Base-by-base conservation (phyloP, 2,888 invertebrate species). In the Chymomyza caudatula region DNA sequence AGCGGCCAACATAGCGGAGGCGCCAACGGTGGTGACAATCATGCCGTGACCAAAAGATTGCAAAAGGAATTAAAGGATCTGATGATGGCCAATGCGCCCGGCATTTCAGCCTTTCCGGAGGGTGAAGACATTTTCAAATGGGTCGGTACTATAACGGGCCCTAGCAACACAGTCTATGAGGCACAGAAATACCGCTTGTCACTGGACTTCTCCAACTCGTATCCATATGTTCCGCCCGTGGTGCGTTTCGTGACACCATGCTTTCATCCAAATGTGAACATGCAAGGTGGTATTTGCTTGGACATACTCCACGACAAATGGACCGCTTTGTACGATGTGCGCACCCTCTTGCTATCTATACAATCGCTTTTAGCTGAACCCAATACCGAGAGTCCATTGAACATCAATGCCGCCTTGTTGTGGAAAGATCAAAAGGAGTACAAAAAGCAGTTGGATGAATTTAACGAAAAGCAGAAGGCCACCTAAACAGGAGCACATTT, bases 251-350 rank as follows among this genome's bases (percentile, higher is more conserved):
- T 95, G 54, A 97, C 97, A 2, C 95, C 97, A 2, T 98, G 98
- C 89, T 98, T 96, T 92, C 98, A 98, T 90, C 98, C 98, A 0
- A 98, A 98, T 88, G 97, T 98, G 44, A 98, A 98, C 90, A 92
- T 92, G 19, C 93, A 93, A 61, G 94, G 94, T 71, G 95, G 97
- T 90, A 98, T 98, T 90, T 98, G 98, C 91, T 92, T 98, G 88
- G 98, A 98, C 90, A 98, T 98, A 88, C 92, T 98, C 74, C 98
- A 97, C 91, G 98, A 98, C 87, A 98, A 98, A 89, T 98, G 98
- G 98, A 97, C 98, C 60, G 98, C 98, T 0, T 91, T 98, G 65
- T 98, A 98, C 87, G 98, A 98, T 91, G 97, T 98, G 6, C 94
- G 97, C 87, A 97, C 98, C 51, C 95, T 98, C 80, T 92, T 98